Evolutionary conservation across 2,888 invertebrate species (phyloP).

Genomic region (Eupithecia insigniata): DNA sequence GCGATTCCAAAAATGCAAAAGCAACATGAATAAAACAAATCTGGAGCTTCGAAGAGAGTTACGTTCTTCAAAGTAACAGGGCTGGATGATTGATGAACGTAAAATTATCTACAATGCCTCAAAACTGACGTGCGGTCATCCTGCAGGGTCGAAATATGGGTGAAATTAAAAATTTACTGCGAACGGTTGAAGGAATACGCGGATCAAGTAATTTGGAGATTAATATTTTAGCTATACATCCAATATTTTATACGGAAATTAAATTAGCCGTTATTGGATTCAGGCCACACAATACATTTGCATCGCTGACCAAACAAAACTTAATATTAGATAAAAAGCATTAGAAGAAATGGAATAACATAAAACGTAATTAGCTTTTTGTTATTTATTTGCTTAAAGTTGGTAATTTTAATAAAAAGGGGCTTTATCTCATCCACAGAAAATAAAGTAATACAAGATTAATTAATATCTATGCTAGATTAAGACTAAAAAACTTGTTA

Average conservation of each 20-base stretch:
- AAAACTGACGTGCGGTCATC: constrained; percentile 63
- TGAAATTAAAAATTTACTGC: constrained; percentile 48
- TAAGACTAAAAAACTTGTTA: no score
- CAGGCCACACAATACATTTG: neutral
- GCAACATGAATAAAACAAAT: constrained; percentile 62
- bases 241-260: neutral
- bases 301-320: neutral
- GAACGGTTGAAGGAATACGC: constrained; percentile 27
- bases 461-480: no score
- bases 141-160: constrained; percentile 47
- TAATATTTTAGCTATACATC: neutral
- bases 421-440: no score
- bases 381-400: no score
- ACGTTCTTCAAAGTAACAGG: constrained; percentile 74
- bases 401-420: no score
- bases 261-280: neutral
- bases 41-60: constrained; percentile 59
- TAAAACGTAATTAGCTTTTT: no score
- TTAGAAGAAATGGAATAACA: no score
- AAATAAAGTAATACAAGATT: no score
- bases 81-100: constrained; percentile 78
- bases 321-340: no score
- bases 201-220: constrained; percentile 22
- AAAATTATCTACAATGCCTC: constrained; percentile 67
- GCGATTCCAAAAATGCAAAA: constrained; percentile 50